Evolutionary conservation across 2,888 invertebrate genomes (phyloP), one percentile per base, ranked within the genome.

Genomic region (Melolontha melolontha): DNA sequence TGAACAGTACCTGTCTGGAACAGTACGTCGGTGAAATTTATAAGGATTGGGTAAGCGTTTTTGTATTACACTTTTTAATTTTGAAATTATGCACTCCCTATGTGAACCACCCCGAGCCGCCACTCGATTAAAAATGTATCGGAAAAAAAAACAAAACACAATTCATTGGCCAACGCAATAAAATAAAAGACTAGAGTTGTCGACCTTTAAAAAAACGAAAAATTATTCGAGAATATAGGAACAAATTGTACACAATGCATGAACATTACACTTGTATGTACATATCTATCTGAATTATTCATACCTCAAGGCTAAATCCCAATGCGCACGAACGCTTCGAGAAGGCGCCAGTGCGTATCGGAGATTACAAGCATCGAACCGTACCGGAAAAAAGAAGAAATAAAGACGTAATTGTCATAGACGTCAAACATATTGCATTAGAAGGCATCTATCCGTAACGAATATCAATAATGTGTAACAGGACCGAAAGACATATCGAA

Each of bases 401-500:
- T 41, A 22, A 16, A 17, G 41, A 55, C 55, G 17, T 55, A 41
- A 55, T 55, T 17, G 55, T 22, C 17, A 16, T 7, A 65, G 65
- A 65, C 65, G 17, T 54, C 65, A 51, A 65, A 65, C 65, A 65
- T 65, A 65, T 65, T 65, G 65, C 44, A 44, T 65, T 54, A 54
- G 55, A 6, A 41, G 10, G 41, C 55, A 41, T 40, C 41, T 55
- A 55, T 14, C 55, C 55, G 17, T 55, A 40, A 41, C 55, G 55
- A 55, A 55, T 55, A 55, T 41, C 55, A 55, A 55, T 55, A 55
- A 17, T 10, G 6, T 11, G 11, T 16, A 11, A 12, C 34, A 34
- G 34, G 10, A 34, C 34, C 34, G 34, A 34, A 34, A 34, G 4
- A 34, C 16, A 17, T 17, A 8, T 39, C 14, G 16, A 4, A n/a